Evolutionary conservation across 2,797 vertebrate genomes (phyloP).

Genomic region (Etheostoma nigrum): DNA sequence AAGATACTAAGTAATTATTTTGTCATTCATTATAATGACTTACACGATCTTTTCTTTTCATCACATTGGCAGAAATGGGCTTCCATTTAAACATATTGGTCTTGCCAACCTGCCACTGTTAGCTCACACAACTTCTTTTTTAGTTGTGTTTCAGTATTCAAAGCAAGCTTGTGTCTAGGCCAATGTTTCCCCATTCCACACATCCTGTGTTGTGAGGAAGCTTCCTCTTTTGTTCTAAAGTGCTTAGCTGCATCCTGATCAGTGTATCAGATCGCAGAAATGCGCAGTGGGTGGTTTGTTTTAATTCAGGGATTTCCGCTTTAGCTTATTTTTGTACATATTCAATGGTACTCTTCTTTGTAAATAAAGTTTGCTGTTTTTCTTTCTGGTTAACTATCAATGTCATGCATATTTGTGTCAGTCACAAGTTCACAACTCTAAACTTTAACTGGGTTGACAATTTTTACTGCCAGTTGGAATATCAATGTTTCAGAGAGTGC

Average conservation of each 20-base stretch:
- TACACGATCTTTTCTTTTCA: too few species aligned
- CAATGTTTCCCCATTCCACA: slow-evolving; percentile 72
- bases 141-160: slow-evolving; percentile 62
- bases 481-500: not conserved
- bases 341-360: not conserved
- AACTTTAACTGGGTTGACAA: not conserved
- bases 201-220: slow-evolving; percentile 82
- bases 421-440: not conserved
- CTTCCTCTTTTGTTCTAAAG: slow-evolving; percentile 79
- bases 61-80: too few species aligned
- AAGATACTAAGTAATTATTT: too few species aligned
- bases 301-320: slow-evolving; percentile 19
- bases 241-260: slow-evolving; percentile 80
- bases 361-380: slow-evolving; percentile 1
- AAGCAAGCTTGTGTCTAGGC: slow-evolving; percentile 57
- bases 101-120: slow-evolving; percentile 13
- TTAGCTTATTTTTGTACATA: slow-evolving; percentile 41
- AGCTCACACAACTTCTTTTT: slow-evolving; percentile 29
- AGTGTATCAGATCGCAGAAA: slow-evolving; percentile 62
- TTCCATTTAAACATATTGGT: not conserved
- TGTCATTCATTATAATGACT: too few species aligned
- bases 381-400: not conserved
- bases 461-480: not conserved
- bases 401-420: not conserved
- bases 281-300: slow-evolving; percentile 67